Base-by-base conservation (phyloP, 2,797 vertebrate species). In the Craterocephalus amniculus region DNA sequence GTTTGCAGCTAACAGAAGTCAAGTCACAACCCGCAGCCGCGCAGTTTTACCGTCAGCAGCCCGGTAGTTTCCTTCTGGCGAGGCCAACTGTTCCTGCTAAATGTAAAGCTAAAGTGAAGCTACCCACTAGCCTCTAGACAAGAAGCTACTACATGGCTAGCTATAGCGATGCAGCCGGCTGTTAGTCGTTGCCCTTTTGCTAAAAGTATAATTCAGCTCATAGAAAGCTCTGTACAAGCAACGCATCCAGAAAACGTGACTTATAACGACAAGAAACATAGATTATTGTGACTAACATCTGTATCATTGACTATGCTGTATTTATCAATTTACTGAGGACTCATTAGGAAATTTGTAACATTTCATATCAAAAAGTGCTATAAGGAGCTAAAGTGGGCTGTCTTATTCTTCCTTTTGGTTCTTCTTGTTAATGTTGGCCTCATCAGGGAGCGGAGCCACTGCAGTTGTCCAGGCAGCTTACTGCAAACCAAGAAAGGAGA, bases 381-480 rank as follows among this genome's bases (percentile, higher is more conserved):
- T 35, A n/a, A 26, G n/a, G 48, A 0, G 22, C 24, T 24, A 9
- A 31, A 14, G 12, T 55, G 20, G 69, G 13, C 4, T 11, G 10
- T 49, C 45, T 58, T 24, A 4, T 26, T 34, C 2, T 60, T 12
- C 20, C 36, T 34, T 5, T 29, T 55, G 14, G 27, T 31, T 55
- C 27, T 55, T 20, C 20, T 48, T 26, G 49, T 29, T 62, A 6
- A 48, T 58, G 2, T 64, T 67, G 22, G 35, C 62, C 6, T 59
- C 58, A 55, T 0, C 87, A 99, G 98, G 98, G 68, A 99, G 97
- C 0, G 98, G 98, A 89, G 98, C 98, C 34, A 99, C 98, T 4
- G 98, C 98, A 0, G 98, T 99, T 86, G 98, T 99, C 69, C 98
- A 99, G 86, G 97, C 97, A 51, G 98, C 98, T 0, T 96, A 95